Conservation (phyloP, 2,888 invertebrate species). For the Eristalis intricaria region DNA sequence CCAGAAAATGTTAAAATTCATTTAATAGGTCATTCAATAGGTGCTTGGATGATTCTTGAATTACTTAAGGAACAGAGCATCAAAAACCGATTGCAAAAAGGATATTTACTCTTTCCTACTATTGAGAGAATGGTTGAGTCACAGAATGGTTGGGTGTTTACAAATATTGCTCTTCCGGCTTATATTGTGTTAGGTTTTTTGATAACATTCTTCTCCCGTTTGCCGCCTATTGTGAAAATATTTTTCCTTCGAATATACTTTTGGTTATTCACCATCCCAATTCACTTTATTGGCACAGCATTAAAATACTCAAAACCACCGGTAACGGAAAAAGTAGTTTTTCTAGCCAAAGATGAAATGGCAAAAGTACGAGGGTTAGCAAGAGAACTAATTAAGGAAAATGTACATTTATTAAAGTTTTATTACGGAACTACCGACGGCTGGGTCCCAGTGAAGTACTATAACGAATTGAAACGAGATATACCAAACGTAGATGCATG, state of each 20-base stretch:
- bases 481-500: constrained; percentile 85
- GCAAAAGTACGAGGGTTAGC: constrained; percentile 87
- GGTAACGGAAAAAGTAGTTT: constrained; percentile 85
- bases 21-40: constrained; percentile 95
- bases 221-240: constrained; percentile 83
- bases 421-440: constrained; percentile 91
- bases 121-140: constrained; percentile 91
- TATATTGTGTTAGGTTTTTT: constrained; percentile 81
- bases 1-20: constrained; percentile 88
- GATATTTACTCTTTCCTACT: constrained; percentile 92
- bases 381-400: constrained; percentile 83
- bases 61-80: constrained; percentile 84
- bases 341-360: constrained; percentile 91
- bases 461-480: constrained; percentile 84
- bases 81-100: constrained; percentile 83
- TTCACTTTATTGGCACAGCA: constrained; percentile 82
- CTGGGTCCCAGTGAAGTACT: constrained; percentile 91
- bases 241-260: constrained; percentile 84
- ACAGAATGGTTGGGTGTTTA: constrained; percentile 88
- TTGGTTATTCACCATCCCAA: constrained; percentile 82
- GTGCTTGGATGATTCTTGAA: constrained; percentile 91
- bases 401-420: constrained; percentile 86
- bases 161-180: constrained; percentile 83
- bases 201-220: constrained; percentile 82
- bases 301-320: constrained; percentile 84